Conservation (phyloP, 2,113 vertebrate species). For the Charina bottae region DNA sequence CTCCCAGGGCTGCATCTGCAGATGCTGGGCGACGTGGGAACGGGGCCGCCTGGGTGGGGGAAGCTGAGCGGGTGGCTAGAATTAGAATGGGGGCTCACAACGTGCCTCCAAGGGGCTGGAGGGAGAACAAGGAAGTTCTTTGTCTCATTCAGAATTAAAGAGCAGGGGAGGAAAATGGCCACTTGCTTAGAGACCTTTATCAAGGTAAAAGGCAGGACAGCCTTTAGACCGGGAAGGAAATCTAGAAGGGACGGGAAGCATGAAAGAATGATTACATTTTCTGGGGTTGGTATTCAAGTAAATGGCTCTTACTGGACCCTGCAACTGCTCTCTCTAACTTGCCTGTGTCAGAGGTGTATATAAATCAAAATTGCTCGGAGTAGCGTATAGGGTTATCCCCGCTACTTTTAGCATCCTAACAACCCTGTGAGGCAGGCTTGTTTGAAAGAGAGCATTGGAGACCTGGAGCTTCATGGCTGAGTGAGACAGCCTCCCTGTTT, state of each 20-base stretch:
- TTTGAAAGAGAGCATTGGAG: too few relatives aligned
- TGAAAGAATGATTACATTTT: background rate
- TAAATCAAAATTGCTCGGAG: too few relatives aligned
- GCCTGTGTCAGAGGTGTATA: too few relatives aligned
- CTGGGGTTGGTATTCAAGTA: too few relatives aligned
- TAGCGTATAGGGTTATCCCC: too few relatives aligned
- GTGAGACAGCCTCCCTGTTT: too few relatives aligned
- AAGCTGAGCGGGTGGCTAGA: background rate
- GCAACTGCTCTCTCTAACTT: too few relatives aligned
- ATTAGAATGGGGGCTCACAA: background rate
- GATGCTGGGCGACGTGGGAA: background rate
- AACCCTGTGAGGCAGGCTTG: too few relatives aligned
- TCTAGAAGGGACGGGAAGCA: background rate
- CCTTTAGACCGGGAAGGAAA: background rate
- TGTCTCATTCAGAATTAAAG: background rate
- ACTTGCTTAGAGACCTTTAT: background rate
- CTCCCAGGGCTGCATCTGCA: background rate
- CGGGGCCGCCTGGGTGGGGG: background rate
- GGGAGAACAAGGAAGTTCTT: background rate
- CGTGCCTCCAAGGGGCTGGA: background rate
- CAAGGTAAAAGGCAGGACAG: background rate
- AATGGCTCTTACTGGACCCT: too few relatives aligned
- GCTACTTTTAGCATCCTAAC: too few relatives aligned
- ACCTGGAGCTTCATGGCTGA: too few relatives aligned
- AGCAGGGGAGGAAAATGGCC: background rate